Conservation (phyloP, 92 coral and sea anemone species). For the Palythoa caribaeorum region DNA sequence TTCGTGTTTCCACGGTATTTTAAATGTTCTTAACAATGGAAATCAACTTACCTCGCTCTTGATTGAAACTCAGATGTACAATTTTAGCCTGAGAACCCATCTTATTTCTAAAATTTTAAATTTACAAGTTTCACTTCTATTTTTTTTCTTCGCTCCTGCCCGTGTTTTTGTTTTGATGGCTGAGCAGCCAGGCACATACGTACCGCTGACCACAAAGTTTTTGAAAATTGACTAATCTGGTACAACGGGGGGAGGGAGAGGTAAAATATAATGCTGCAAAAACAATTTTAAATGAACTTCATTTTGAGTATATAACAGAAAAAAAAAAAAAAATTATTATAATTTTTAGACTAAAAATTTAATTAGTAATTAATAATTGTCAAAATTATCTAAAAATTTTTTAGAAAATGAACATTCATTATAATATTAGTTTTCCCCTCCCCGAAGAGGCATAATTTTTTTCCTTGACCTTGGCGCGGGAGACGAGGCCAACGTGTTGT, state of each 20-base stretch:
- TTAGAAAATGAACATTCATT: not conserved
- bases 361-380: too few species aligned
- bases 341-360: not conserved
- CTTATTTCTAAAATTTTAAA: not conserved
- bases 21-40: not conserved
- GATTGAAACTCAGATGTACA: conserved; percentile 87
- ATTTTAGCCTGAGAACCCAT: conserved; percentile 72
- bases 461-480: not conserved
- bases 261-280: not conserved
- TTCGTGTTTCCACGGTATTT: not conserved
- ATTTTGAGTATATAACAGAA: not conserved
- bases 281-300: not conserved
- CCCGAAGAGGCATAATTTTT: not conserved
- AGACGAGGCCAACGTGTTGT: not conserved
- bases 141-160: not conserved
- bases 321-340: not conserved
- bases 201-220: conserved; percentile 14
- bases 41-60: conserved; percentile 84
- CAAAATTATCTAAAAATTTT: not conserved
- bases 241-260: not conserved
- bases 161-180: conserved; percentile 48
- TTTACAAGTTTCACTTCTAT: not conserved
- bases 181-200: conserved; percentile 50
- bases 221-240: not conserved
- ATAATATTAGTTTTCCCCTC: not conserved